Evolutionary conservation across 1,140 invertebrate genomes (phyloP).

Genomic region (Diabrotica virgifera): DNA sequence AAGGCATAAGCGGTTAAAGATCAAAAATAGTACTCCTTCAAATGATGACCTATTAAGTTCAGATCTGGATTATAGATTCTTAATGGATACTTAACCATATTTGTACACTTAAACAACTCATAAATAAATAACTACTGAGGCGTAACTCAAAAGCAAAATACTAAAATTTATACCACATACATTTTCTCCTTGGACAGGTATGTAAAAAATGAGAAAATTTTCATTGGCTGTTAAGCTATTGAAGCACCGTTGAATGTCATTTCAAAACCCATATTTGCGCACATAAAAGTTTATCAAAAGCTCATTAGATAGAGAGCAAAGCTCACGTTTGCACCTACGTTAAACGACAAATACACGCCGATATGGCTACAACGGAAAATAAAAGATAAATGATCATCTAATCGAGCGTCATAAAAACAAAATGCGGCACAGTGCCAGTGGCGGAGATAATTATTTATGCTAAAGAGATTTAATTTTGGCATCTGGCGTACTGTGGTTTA

Average conservation of each 20-base stretch:
- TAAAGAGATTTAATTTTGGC: too few relatives aligned
- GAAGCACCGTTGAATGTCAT: neutral
- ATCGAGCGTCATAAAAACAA: constrained; percentile 11
- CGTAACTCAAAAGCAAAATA: too few relatives aligned
- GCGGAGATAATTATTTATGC: neutral
- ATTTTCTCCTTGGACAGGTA: too few relatives aligned
- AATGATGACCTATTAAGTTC: too few relatives aligned
- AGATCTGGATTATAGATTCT: too few relatives aligned
- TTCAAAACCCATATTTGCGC: constrained; percentile 2
- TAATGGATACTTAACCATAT: too few relatives aligned
- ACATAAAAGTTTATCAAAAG: constrained; percentile 4
- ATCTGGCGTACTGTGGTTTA: too few relatives aligned
- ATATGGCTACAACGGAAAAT: constrained; percentile 8
- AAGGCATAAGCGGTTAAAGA: too few relatives aligned
- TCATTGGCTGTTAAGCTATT: neutral
- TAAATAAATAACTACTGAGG: too few relatives aligned
- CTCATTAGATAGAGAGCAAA: constrained; percentile 6
- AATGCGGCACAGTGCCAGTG: neutral
- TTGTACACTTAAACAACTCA: too few relatives aligned
- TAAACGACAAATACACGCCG: constrained; percentile 3
- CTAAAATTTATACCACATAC: too few relatives aligned
- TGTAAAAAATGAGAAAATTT: neutral
- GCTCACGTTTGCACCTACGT: neutral
- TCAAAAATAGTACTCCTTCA: too few relatives aligned
- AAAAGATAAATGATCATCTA: constrained; percentile 10